Base-by-base conservation (phyloP, 1,140 invertebrate species). In the Reticulitermes speratus region DNA sequence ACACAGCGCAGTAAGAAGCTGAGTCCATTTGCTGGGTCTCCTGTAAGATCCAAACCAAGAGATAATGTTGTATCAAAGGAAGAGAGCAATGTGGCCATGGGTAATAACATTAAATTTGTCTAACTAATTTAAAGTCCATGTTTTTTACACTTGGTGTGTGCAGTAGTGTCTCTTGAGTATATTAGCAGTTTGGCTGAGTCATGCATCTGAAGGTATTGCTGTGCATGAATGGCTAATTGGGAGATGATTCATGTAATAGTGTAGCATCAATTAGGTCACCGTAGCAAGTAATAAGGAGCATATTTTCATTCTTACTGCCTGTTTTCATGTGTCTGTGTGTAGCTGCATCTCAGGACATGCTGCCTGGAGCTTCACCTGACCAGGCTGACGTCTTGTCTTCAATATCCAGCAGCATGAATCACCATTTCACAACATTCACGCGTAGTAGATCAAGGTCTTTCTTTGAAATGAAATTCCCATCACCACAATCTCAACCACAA, bases 21-120 rank as follows among this genome's bases (percentile, higher is more conserved):
- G n/a, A 89, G 88, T 88, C 91, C 92, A 16, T 92, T 92, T 86
- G 91, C 91, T 7, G 91, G 90, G 9, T 92, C 92, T 21, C 92
- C 92, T 86, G 87, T 88, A 9, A 89, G 88, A 87, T 52, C 45
- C 55, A 88, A 86, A 86, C 85, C 87, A 44, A 84, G 44, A 38
- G 84, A 84, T 30, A 52, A 32, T 25, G 30, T 84, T 44, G 44
- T 65, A 52, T 32, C 59, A 23, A 84, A 45, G n/a, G 81, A 52
- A 32, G 85, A 75, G 11, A 75, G n/a, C n/a, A 30, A 30, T 6
- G n/a, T 30, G 7, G 9, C 65, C n/a, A 75, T 75, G 16, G 65
- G 65, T 75, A 75, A 8, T 12, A 75, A 75, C n/a, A 75, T 75
- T 12, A 75, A 8, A 25, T 75, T 11, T 75, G n/a, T 30, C n/a